Evolutionary conservation across 2,888 invertebrate genomes (phyloP), one percentile per base, ranked within the genome.

Genomic region (Athalia cordata): DNA sequence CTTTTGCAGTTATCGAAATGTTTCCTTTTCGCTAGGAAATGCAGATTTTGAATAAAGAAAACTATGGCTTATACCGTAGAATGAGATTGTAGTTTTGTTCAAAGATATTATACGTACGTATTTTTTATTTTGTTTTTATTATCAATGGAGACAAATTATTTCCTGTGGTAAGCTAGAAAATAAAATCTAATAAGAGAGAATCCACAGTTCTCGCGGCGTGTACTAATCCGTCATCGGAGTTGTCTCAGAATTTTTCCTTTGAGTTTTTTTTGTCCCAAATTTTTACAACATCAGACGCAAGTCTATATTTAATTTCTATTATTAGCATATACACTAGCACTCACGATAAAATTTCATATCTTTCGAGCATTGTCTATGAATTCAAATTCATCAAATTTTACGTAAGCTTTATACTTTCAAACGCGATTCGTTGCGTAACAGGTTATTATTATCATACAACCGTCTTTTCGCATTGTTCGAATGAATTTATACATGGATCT

Each of bases 221-320:
- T 70, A 68, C 64, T 70, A 47, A 77, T 77, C 77, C 55, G 77
- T 77, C 77, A 70, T 77, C 77, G 70, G 50, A 62, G 72, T 68
- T 77, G 77, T 70, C 68, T 65, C 43, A 43, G 45, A 15, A 72
- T 59, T 45, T 72, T 72, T 9, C 57, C 57, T 45, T 59, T 59
- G 45, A 57, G 13, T 45, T 13, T 5, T 72, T 29, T 59, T 57
- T 13, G 72, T 72, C 59, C 72, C 45, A 72, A 59, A 72, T 59
- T 72, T 72, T 59, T 57, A 57, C 2, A 29, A 29, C 29, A 29
- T 29, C 47, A 72, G 59, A 59, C 72, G 57, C 57, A 45, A 57
- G 72, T 72, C 72, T 59, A 59, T 57, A 72, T 47, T 72, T 59
- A 57, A 59, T 47, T 45, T 72, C 72, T 72, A 72, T 72, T 59